phyloP scores from a whole-genome alignment of 2,797 vertebrate genomes.

The Parauchenoglanis ngamensis region DNA sequence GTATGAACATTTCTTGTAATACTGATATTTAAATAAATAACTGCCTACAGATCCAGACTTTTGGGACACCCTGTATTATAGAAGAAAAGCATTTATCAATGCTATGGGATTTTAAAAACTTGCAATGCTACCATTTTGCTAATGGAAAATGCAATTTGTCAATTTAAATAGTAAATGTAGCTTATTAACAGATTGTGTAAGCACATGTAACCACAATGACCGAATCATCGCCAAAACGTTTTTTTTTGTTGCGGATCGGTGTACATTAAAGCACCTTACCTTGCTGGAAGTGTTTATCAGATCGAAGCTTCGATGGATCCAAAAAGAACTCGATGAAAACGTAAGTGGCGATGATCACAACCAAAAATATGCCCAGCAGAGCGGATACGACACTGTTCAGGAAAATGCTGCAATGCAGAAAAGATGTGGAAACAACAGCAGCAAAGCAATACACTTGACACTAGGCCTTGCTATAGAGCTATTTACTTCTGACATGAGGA shows the following conservation, averaged over 20 bases:
- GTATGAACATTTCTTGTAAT: too few species aligned
- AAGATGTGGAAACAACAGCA: neutral
- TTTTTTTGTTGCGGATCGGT: neutral
- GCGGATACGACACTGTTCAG: constrained; percentile 90
- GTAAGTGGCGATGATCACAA: constrained; percentile 84
- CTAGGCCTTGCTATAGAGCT: neutral
- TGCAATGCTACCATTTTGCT: neutral
- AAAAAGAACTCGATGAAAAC: constrained; percentile 89
- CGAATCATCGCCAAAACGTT: too few species aligned
- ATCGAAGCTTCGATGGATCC: constrained; percentile 83
- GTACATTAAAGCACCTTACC: constrained; percentile 64
- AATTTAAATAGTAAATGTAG: neutral
- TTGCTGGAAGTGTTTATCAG: constrained; percentile 76
- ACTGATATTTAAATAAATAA: too few species aligned
- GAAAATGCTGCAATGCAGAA: constrained; percentile 80
- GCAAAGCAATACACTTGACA: neutral
- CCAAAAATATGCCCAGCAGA: constrained; percentile 82
- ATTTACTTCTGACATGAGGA: neutral
- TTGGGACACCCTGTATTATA: too few species aligned
- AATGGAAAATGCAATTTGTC: neutral
- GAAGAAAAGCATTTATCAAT: neutral
- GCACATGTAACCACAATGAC: neutral
- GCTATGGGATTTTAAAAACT: neutral
- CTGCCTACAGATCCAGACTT: too few species aligned
- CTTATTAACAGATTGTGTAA: neutral